A percentile compares a stretch with the other conserved stretches of the same genome.
Evolutionary conservation across 2,797 vertebrate species (phyloP).

Genomic region (Rhynchonycteris naso): DNA sequence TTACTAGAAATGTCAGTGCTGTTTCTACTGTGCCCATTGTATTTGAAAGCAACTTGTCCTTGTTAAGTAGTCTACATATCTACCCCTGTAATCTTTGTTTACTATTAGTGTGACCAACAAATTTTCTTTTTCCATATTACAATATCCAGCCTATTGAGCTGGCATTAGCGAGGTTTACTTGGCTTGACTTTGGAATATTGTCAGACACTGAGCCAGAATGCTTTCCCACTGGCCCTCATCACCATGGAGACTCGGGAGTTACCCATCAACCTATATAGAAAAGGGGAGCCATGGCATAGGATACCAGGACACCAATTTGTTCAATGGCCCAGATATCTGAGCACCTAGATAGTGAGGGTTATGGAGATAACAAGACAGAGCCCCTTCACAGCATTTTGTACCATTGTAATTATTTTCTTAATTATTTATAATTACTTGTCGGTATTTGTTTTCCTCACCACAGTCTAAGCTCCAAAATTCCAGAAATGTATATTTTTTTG

Average conservation of each 20-base stretch:
- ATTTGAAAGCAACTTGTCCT: constrained; percentile 74
- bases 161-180: constrained; percentile 61
- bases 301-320: neutral
- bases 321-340: neutral
- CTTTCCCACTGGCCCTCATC: constrained; percentile 26
- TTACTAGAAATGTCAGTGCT: constrained; percentile 75
- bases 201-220: constrained; percentile 47
- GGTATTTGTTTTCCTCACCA: constrained; percentile 22
- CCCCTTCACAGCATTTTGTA: neutral
- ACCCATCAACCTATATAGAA: neutral
- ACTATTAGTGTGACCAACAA: constrained; percentile 65
- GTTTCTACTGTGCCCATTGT: constrained; percentile 61
- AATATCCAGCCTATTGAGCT: constrained; percentile 67
- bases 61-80: constrained; percentile 70
- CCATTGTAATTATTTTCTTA: neutral
- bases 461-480: neutral
- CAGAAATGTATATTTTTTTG: neutral
- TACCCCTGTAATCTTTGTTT: constrained; percentile 73
- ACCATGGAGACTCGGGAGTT: neutral
- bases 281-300: neutral
- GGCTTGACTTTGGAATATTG: constrained; percentile 63
- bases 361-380: neutral
- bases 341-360: neutral
- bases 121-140: constrained; percentile 64
- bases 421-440: neutral